phyloP scores from a whole-genome alignment of 2,113 vertebrate species.

The Machaerirhynchus nigripectus region DNA sequence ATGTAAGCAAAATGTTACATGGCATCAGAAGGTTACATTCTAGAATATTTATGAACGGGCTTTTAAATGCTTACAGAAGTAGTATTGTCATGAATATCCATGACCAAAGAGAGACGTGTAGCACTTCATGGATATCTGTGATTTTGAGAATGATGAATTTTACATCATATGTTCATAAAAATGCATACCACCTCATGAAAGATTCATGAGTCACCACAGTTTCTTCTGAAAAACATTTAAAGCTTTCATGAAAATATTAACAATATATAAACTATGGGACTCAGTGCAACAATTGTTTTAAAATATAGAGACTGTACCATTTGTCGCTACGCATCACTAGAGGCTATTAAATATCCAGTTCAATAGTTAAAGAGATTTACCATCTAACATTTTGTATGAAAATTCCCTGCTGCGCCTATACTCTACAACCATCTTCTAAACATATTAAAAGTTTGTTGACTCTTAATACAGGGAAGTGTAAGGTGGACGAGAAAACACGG shows the following conservation, averaged over 20 bases:
- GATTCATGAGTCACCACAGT: neutral
- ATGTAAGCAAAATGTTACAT: neutral
- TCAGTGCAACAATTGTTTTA: constrained; percentile 16
- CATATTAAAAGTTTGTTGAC: neutral
- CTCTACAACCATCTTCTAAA: neutral
- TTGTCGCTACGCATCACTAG: neutral
- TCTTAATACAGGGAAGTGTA: neutral
- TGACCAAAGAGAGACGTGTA: neutral
- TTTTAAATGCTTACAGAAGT: neutral
- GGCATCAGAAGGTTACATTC: neutral
- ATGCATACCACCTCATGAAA: neutral
- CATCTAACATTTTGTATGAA: neutral
- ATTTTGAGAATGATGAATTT: constrained; percentile 39
- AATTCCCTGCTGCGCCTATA: neutral
- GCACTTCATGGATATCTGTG: constrained; percentile 23
- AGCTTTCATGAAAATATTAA: constrained; percentile 63
- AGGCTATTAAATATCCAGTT: constrained; percentile 6
- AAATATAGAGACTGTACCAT: constrained; percentile 22
- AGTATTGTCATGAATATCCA: constrained; percentile 32
- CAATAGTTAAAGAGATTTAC: constrained; percentile 13
- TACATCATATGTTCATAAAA: constrained; percentile 48
- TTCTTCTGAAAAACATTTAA: constrained; percentile 46
- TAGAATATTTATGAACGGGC: constrained; percentile 32
- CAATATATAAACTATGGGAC: constrained; percentile 43
- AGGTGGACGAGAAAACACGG: neutral